Base-by-base conservation (phyloP, 2,888 invertebrate genomes). In the Nebria brevicollis region DNA sequence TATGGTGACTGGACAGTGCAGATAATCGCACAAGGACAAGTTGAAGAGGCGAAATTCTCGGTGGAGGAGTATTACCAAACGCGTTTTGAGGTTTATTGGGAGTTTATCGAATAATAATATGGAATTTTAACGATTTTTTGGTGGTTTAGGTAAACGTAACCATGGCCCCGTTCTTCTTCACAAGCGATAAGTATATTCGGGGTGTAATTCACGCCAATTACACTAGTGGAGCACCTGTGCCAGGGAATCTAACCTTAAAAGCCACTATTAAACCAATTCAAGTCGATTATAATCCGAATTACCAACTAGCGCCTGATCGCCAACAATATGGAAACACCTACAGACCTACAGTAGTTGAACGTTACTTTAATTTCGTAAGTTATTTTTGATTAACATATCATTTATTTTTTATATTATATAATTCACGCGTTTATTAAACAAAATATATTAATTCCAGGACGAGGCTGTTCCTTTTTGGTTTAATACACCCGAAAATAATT, bases 1-100 rank as follows among this genome's bases (percentile, higher is more conserved):
- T 98, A 94, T 88, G 98, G 98, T 7, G 95, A 96, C 87, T 98
- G 98, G 98, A 94, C 93, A 72, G 94, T 98, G 84, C 93, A 95
- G 83, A 95, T 98, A 0, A 93, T 95, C 84, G 98, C 97, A 0
- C 95, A 96, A 87, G 96, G 96, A 0, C 97, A 97, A 88, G 90
- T 94, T 1, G 97, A 98, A 89, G 95, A 96, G 87, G 93, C 95
- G 66, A 92, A 93, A 77, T 98, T 98, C 89, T 89, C 94, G 7
- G 97, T 98, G 0, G 97, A 98, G 88, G 98, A 98, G 90, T 98
- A 97, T 89, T 98, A 97, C 89, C 97, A 97, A 89, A 97, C 97
- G 0, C 92, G 97, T 85, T 98, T 96, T 87, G 98, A 98, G 91
- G 94, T 94, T 68, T 84, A 87, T 81, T 75, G 11, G 8, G 8